Evolutionary conservation across 2,888 invertebrate species (phyloP), one percentile per base, ranked within the genome.

Genomic region (Pedicia rivosa): DNA sequence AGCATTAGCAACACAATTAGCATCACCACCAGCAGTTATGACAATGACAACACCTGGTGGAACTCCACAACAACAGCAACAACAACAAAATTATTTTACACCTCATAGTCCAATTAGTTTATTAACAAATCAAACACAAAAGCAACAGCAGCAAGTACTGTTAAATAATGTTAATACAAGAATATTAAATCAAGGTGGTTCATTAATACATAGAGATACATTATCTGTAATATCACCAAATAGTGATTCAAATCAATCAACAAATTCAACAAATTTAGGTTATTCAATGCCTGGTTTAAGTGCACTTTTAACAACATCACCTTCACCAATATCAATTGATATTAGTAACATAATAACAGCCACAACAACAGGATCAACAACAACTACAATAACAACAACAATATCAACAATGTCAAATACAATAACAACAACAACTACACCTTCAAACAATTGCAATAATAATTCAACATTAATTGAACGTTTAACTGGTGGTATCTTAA

Each of bases 261-360:
- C 58, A 46, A 56, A 58, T n/a, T 47, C 50, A 6, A 61, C 65
- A 15, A 63, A 62, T 39, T 53, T 66, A 19, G 68, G 68, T 35
- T 63, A 70, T 43, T 65, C 70, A 8, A 67, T 72, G 59, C 70
- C 72, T 30, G 65, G 66, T 35, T 56, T 71, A 29, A 69, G 65
- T 40, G 68, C 72, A 8, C 52, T 72, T 43, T 54, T 72, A 15
- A 69, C 57, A 26, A 69, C 57, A 25, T 53, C 59, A 13, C 54
- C 61, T 6, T 55, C 57, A 2, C 59, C 59, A 12, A 26, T 35
- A 12, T 35, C 25, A 17, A 5, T 25, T 12, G 35, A 35, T 25
- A 8, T 35, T 25, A 32, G 27, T 29, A 31, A 15, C 13, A 24
- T 10, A 8, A 26, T 27, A 30, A 15, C 12, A 12, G 20, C 14